A percentile compares a stretch with the other conserved stretches of the same genome.
phyloP scores from a whole-genome alignment of 1,140 invertebrate species.

The Myzus persicae region DNA sequence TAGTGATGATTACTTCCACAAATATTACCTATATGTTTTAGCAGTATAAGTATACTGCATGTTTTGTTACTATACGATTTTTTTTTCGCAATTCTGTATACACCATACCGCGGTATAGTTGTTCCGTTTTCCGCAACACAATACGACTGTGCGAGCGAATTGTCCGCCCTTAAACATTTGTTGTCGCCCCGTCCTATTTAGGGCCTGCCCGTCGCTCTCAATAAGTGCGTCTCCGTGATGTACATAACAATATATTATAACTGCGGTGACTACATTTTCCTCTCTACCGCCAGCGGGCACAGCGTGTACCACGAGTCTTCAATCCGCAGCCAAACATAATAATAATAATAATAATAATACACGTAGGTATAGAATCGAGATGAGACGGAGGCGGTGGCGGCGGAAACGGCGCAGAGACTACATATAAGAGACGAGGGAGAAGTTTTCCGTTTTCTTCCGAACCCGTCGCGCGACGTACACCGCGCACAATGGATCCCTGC shows the following conservation, averaged over 20 bases:
- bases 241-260: background rate
- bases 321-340: background rate
- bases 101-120: background rate
- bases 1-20: background rate
- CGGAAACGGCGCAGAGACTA: constrained; percentile 10
- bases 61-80: background rate
- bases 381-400: constrained; percentile 18
- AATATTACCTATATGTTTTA: too few species aligned
- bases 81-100: background rate
- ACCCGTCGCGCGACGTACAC: background rate
- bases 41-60: too few species aligned
- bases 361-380: background rate
- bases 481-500: constrained; percentile 36
- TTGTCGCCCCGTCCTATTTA: background rate
- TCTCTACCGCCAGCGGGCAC: background rate
- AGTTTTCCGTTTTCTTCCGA: constrained; percentile 49
- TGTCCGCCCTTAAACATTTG: background rate
- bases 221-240: background rate
- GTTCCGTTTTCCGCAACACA: background rate
- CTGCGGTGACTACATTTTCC: background rate
- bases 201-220: background rate
- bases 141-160: background rate
- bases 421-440: constrained; percentile 18
- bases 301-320: background rate
- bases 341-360: background rate